phyloP scores from a whole-genome alignment of 1,140 invertebrate species.

The Diorhabda sublineata region DNA sequence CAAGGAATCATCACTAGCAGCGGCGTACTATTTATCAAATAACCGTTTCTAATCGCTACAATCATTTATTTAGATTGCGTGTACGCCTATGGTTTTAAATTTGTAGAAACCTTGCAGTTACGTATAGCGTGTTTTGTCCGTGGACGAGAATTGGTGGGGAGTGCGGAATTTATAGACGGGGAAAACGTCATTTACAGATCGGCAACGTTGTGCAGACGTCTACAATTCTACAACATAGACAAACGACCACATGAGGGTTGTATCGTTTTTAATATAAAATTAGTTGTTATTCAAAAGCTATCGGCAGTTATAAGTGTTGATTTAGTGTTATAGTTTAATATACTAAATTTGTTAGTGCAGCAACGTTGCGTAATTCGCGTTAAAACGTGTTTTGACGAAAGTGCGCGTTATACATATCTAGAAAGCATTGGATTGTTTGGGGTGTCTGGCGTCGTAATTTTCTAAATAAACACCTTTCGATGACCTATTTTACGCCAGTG shows the following conservation, averaged over 20 bases:
- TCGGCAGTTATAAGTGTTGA: not conserved
- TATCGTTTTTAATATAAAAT: not conserved
- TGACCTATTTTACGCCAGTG: slow-evolving; percentile 12
- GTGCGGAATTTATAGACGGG: not conserved
- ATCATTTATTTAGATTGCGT: slow-evolving; percentile 22
- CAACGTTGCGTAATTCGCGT: not conserved
- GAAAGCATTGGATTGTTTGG: slow-evolving; percentile 16
- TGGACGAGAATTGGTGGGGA: not conserved
- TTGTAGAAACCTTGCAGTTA: not conserved
- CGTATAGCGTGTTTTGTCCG: not conserved
- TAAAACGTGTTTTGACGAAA: slow-evolving; percentile 4
- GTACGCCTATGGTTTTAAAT: slow-evolving; percentile 2
- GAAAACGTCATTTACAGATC: slow-evolving; percentile 15
- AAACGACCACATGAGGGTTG: slow-evolving; percentile 17
- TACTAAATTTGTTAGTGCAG: not conserved
- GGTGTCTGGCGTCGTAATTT: slow-evolving; percentile 14
- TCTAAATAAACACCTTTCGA: slow-evolving; percentile 16
- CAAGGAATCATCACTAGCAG: not conserved
- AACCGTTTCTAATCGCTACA: not conserved
- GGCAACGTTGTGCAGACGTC: slow-evolving; percentile 19
- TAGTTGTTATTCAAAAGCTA: not conserved
- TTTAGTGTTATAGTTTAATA: not conserved
- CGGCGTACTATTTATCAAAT: not conserved
- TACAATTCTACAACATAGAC: slow-evolving; percentile 4
- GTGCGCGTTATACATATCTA: slow-evolving; percentile 7